A percentile compares a stretch with the other conserved stretches of the same genome.
Evolutionary conservation across 2,888 invertebrate species (phyloP).

Genomic region (Limnephilus marmoratus): DNA sequence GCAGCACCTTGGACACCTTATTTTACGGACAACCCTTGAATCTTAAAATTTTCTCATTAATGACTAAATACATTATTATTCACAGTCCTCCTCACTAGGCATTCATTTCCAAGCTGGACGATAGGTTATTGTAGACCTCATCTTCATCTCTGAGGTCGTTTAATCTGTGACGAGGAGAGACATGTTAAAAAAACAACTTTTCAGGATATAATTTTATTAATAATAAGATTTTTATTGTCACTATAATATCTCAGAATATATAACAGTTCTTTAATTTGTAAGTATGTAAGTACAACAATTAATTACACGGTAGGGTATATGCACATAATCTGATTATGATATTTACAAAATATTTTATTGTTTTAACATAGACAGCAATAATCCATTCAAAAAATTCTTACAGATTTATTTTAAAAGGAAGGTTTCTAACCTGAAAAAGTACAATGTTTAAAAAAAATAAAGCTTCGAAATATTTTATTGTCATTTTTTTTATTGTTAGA

Average conservation of each 20-base stretch:
- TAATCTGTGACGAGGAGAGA: neutral
- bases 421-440: neutral
- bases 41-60: too few species aligned
- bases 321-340: constrained; percentile 2
- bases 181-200: neutral
- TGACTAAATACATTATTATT: too few species aligned
- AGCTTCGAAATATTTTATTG: neutral
- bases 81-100: too few species aligned
- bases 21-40: too few species aligned
- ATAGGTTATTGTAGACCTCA: too few species aligned
- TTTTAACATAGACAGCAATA: constrained; percentile 33
- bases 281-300: constrained; percentile 58
- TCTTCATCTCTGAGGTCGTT: too few species aligned
- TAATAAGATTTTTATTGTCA: constrained; percentile 60
- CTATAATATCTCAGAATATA: constrained; percentile 60
- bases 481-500: neutral
- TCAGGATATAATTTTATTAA: neutral
- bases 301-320: neutral
- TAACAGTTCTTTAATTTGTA: constrained; percentile 63
- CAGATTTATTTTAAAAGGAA: neutral
- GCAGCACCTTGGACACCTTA: too few species aligned
- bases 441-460: neutral
- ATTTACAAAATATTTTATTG: constrained; percentile 26
- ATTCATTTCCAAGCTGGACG: too few species aligned
- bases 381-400: neutral